Conservation (phyloP, 2,888 invertebrate species). For the Alloplasta piceator region DNA sequence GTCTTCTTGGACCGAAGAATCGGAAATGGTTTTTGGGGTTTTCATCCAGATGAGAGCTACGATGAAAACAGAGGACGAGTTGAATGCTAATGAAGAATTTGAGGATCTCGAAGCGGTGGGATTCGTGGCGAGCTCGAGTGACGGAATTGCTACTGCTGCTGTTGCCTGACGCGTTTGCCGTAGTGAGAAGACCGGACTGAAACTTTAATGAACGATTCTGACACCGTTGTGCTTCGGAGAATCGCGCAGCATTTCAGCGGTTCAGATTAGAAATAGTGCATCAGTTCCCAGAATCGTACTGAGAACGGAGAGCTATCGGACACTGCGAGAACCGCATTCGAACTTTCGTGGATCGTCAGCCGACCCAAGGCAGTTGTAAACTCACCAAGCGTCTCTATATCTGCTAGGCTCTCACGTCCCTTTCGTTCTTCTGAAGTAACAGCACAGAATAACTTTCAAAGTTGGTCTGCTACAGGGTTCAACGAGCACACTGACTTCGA, state of each 20-base stretch:
- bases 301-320: constrained; percentile 28
- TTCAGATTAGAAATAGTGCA: constrained; percentile 24
- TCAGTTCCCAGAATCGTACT: constrained; percentile 5
- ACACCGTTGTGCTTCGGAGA: constrained; percentile 33
- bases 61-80: constrained; percentile 18
- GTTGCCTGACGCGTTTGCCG: constrained; percentile 49
- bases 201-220: constrained; percentile 79
- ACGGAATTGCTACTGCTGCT: constrained; percentile 15
- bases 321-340: constrained; percentile 32
- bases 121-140: neutral
- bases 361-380: constrained; percentile 36
- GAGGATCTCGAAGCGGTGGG: constrained; percentile 14
- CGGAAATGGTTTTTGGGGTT: constrained; percentile 7
- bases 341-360: constrained; percentile 52
- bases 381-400: constrained; percentile 17
- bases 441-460: constrained; percentile 45
- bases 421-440: constrained; percentile 30
- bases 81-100: neutral
- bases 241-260: constrained; percentile 23
- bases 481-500: constrained; percentile 31
- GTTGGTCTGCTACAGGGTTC: constrained; percentile 24
- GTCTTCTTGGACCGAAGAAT: neutral
- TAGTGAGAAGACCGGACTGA: constrained; percentile 71
- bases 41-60: constrained; percentile 14
- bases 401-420: constrained; percentile 26